A percentile compares a stretch with the other conserved stretches of the same genome.
Conservation (phyloP, 2,797 vertebrate genomes). For the Threskiornis aethiopicus region DNA sequence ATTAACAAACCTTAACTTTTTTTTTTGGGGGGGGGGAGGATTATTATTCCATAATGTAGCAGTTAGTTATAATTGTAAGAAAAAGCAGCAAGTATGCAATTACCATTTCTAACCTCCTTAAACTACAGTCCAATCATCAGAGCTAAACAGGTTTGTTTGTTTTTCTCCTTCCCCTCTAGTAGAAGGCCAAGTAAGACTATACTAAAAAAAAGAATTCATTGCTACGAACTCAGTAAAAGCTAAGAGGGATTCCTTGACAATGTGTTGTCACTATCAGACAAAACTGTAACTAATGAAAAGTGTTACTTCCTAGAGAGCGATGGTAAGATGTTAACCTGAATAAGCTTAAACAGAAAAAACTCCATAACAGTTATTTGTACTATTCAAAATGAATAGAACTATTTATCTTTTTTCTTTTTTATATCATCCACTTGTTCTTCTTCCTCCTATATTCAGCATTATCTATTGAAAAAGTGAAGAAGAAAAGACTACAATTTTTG, state of each 20-base stretch:
- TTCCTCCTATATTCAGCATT: background rate
- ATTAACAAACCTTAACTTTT: background rate
- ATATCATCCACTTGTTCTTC: background rate
- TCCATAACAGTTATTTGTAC: background rate
- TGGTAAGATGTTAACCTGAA: background rate
- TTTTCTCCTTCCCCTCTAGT: background rate
- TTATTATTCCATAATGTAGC: background rate
- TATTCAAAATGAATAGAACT: background rate
- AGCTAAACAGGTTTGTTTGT: background rate
- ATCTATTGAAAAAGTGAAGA: background rate
- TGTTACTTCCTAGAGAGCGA: background rate
- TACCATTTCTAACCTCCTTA: background rate
- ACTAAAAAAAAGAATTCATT: background rate
- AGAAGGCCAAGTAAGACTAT: background rate
- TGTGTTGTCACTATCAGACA: background rate
- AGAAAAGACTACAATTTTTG: background rate
- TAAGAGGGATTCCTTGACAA: background rate
- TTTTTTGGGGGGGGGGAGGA: fast-evolving
- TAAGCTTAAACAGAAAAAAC: background rate
- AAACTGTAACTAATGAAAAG: background rate
- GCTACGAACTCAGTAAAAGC: background rate
- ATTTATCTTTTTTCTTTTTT: background rate
- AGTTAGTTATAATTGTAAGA: background rate
- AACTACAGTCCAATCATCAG: background rate
- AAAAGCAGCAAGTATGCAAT: background rate